Evolutionary conservation across 2,797 vertebrate genomes (phyloP).

Genomic region (Xenops minutus): DNA sequence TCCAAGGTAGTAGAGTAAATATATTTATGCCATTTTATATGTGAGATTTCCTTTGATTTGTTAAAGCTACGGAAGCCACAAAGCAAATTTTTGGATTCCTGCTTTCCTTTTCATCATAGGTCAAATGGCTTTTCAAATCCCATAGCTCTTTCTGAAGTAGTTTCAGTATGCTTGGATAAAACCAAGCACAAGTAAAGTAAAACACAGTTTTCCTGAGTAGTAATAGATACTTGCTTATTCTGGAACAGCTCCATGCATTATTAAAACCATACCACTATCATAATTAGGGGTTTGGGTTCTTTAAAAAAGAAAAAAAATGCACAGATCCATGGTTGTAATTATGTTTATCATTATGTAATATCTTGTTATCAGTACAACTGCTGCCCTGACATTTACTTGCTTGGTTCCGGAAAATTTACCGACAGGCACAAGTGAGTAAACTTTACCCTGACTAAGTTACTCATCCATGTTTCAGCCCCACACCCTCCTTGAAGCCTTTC

Average conservation of each 20-base stretch:
- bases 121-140: background rate
- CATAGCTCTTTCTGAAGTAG: background rate
- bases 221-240: constrained; percentile 12
- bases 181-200: background rate
- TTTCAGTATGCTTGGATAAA: constrained; percentile 6
- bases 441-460: background rate
- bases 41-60: background rate
- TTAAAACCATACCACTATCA: constrained; percentile 28
- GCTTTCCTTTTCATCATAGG: background rate
- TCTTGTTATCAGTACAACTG: constrained; percentile 26
- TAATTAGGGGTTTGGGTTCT: background rate
- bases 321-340: background rate
- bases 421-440: background rate
- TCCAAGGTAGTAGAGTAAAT: background rate
- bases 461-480: background rate
- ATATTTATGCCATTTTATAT: background rate
- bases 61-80: constrained; percentile 4
- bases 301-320: background rate
- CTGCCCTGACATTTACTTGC: constrained; percentile 1
- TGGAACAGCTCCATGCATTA: background rate
- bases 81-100: constrained; percentile 5
- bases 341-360: constrained; percentile 27
- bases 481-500: constrained; percentile 26
- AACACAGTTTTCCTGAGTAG: background rate
- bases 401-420: background rate